These are phyloP conservation scores for Drosophila pallidifrons DNA, from an alignment of 1,140 invertebrate genomes.

Conservation along the genomic window DNA sequence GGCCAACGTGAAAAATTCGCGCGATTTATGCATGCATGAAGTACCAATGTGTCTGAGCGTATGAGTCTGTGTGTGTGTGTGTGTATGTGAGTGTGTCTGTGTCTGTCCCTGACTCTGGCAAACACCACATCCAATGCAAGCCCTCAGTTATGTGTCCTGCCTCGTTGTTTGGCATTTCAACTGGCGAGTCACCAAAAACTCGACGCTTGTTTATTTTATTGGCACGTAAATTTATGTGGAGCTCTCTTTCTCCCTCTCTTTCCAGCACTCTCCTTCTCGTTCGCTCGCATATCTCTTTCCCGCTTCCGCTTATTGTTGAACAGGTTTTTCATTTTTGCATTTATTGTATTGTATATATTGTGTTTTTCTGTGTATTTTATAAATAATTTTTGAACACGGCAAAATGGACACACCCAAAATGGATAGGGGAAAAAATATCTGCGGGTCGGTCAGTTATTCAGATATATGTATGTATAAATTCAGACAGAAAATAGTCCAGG, in stretches of 20 bases:
- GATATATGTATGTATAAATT: constrained; percentile 8
- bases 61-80: constrained; percentile 21
- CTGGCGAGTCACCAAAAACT: constrained; percentile 75
- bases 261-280: background rate
- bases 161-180: constrained; percentile 49
- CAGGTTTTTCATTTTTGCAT: constrained; percentile 53
- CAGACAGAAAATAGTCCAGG: constrained; percentile 36
- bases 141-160: constrained; percentile 31
- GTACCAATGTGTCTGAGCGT: constrained; percentile 24
- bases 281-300: background rate
- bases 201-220: constrained; percentile 80
- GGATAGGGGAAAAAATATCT: constrained; percentile 32
- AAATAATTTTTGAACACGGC: constrained; percentile 69
- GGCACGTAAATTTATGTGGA: constrained; percentile 81
- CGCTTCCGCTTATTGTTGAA: constrained; percentile 14
- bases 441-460: constrained; percentile 26
- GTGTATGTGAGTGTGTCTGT: constrained; percentile 20
- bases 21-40: constrained; percentile 79
- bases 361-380: constrained; percentile 64
- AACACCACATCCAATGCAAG: background rate
- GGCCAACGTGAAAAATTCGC: constrained; percentile 76
- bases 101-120: constrained; percentile 50
- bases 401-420: constrained; percentile 61
- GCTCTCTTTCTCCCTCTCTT: constrained; percentile 2
- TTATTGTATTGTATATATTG: constrained; percentile 55